Conservation (phyloP, 1,140 invertebrate species). For the Calycopis cecrops region DNA sequence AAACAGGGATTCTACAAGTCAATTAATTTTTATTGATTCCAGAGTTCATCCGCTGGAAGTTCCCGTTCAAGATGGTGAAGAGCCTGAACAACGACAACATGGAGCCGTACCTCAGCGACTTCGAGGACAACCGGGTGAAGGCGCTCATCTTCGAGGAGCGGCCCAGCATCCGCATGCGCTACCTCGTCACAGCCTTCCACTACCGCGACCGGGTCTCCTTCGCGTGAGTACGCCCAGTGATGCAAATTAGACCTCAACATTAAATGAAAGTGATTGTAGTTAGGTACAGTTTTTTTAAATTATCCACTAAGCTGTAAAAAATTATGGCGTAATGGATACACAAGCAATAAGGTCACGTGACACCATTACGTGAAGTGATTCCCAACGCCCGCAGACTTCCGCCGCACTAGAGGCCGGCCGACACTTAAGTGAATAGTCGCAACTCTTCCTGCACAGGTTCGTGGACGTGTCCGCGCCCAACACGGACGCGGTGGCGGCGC, state of each 20-base stretch:
- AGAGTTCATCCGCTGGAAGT: conserved; percentile 90
- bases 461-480: conserved; percentile 77
- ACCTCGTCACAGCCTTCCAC: conserved; percentile 91
- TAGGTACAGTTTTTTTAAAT: too few species aligned
- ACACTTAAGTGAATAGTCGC: too few species aligned
- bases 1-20: neutral
- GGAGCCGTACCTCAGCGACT: conserved; percentile 88
- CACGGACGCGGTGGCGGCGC: conserved; percentile 77
- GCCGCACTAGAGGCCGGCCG: too few species aligned
- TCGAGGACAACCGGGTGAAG: conserved; percentile 93
- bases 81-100: conserved; percentile 84
- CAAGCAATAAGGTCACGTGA: too few species aligned
- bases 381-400: too few species aligned
- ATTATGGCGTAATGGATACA: too few species aligned
- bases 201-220: conserved; percentile 91
- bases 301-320: too few species aligned
- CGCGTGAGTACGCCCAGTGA: conserved; percentile 83
- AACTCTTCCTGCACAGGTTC: conserved; percentile 72
- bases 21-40: conserved; percentile 12
- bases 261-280: too few species aligned
- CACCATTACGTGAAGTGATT: too few species aligned
- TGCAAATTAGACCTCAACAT: too few species aligned
- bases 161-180: conserved; percentile 85
- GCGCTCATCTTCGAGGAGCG: conserved; percentile 91
- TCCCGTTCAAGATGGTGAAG: conserved; percentile 87